These are phyloP conservation scores for Hoplostethus mediterraneus DNA, from an alignment of 2,797 vertebrate species.

Conservation along the genomic window DNA sequence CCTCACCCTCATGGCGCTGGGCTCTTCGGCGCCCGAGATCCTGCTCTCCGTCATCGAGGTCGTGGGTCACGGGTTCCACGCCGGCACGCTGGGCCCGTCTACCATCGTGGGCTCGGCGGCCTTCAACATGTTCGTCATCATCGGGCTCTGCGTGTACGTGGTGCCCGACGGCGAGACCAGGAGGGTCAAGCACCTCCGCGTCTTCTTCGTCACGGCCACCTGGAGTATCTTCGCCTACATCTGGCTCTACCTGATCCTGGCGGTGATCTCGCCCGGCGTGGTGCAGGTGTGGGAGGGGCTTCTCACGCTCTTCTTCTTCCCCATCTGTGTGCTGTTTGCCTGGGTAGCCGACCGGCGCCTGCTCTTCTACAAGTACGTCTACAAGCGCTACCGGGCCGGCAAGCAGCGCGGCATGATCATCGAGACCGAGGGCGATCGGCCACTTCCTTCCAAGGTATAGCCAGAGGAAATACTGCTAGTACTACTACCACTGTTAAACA, in stretches of 20 bases:
- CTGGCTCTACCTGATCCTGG: conserved; percentile 98
- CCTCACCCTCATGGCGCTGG: conserved; percentile 97
- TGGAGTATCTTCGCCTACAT: conserved; percentile 99
- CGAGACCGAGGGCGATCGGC: conserved; percentile 95
- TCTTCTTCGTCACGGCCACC: conserved; percentile 97
- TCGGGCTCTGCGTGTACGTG: conserved; percentile 95
- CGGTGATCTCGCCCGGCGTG: conserved; percentile 93
- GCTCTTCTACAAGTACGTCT: conserved; percentile 99
- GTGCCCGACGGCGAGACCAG: conserved; percentile 96
- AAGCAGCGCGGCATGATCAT: conserved; percentile 99
- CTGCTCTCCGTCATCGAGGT: conserved; percentile 97
- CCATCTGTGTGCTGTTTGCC: conserved; percentile 96
- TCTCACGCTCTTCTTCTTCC: conserved; percentile 98
- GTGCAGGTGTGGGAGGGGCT: conserved; percentile 98
- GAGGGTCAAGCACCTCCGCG: conserved; percentile 96
- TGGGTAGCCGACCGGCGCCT: conserved; percentile 98
- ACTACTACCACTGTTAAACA: background rate
- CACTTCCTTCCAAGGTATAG: conserved; percentile 90
- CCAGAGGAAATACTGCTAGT: background rate
- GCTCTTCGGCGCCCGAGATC: conserved; percentile 97
- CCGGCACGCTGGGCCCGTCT: conserved; percentile 93
- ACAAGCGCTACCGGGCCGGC: conserved; percentile 96
- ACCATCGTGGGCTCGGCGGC: conserved; percentile 98
- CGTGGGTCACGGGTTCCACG: conserved; percentile 92
- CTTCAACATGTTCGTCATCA: conserved; percentile 99